These are phyloP conservation scores for Lepeophtheirus nordmannii DNA, from an alignment of 2,888 invertebrate species.

Conservation along the genomic window DNA sequence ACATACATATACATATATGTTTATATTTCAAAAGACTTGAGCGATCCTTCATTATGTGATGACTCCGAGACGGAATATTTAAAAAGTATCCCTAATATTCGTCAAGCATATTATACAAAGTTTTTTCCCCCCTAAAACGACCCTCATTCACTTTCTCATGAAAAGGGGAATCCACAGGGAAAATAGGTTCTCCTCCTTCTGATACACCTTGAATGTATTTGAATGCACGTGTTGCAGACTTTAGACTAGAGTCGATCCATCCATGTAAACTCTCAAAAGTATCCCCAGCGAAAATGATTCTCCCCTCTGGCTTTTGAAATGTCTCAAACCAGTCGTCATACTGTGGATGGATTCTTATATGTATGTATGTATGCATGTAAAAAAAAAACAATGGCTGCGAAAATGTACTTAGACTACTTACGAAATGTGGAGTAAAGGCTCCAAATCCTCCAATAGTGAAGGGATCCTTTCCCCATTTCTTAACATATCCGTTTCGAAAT, in stretches of 20 bases:
- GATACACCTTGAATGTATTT: neutral
- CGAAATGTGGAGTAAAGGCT: constrained; percentile 8
- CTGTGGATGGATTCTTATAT: neutral
- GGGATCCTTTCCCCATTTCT: constrained; percentile 11
- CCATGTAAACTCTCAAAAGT: constrained; percentile 4
- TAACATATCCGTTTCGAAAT: constrained; percentile 6
- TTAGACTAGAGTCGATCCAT: constrained; percentile 19
- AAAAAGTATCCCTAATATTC: too few relatives aligned
- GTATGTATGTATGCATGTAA: too few relatives aligned
- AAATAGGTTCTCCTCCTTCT: too few relatives aligned
- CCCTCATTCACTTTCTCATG: too few relatives aligned
- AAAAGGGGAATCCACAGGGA: too few relatives aligned
- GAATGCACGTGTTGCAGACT: constrained; percentile 8
- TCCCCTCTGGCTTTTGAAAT: neutral
- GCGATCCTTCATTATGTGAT: too few relatives aligned
- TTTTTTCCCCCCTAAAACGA: too few relatives aligned
- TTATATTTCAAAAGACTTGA: too few relatives aligned
- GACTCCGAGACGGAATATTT: too few relatives aligned
- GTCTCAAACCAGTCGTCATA: constrained; percentile 2
- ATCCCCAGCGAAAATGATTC: constrained; percentile 16
- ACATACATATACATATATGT: too few relatives aligned
- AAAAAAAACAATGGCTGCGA: neutral
- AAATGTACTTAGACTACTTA: neutral
- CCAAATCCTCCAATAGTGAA: constrained; percentile 9
- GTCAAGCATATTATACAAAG: too few relatives aligned